Conservation (phyloP, 2,797 vertebrate species). For the Potorous gilbertii region DNA sequence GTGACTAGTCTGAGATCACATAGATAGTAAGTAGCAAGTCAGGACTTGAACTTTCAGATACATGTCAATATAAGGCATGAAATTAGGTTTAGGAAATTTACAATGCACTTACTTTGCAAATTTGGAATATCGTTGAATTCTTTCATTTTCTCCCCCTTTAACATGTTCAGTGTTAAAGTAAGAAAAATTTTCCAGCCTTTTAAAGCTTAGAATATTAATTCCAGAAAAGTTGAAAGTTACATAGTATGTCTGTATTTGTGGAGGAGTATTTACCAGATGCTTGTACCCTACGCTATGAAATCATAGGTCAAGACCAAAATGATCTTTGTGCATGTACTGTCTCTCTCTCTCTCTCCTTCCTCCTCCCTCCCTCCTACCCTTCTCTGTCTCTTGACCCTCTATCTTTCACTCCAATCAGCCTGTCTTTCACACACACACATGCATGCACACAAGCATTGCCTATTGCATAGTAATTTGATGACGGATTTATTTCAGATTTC, state of each 20-base stretch:
- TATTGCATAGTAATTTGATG: background rate
- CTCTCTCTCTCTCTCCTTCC: background rate
- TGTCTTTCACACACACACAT: background rate
- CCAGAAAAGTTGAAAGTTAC: background rate
- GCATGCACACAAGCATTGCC: background rate
- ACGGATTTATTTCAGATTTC: background rate
- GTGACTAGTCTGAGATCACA: no score
- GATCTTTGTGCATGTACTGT: background rate
- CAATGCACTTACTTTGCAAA: background rate
- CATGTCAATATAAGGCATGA: background rate
- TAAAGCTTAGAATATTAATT: background rate
- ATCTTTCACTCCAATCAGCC: no score
- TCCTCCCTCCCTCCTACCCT: background rate
- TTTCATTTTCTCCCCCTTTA: background rate
- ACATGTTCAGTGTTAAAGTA: background rate
- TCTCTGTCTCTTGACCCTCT: no score
- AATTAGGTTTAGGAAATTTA: background rate
- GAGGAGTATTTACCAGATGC: background rate
- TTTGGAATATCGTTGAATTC: no score
- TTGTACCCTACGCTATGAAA: background rate
- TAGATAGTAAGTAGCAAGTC: no score
- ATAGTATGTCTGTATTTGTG: no score
- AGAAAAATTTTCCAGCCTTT: no score
- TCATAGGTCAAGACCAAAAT: background rate
- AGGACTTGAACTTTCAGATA: background rate